Conservation (phyloP, 2,888 invertebrate genomes). For the Amphipyra tragopoginis region DNA sequence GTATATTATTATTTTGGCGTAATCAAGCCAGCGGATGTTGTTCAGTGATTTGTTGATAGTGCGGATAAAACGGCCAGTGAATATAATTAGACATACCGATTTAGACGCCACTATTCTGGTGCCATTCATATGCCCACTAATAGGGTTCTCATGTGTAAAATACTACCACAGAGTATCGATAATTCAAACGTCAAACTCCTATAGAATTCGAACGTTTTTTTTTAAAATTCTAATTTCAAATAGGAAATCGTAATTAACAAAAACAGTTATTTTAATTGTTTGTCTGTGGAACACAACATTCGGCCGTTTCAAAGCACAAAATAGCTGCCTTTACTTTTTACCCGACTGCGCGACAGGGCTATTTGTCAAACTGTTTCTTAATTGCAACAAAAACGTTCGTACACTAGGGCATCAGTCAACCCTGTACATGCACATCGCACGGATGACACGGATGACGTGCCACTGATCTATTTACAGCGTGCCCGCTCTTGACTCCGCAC, state of each 20-base stretch:
- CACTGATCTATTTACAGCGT: slow-evolving; percentile 74
- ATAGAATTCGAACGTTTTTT: slow-evolving; percentile 4
- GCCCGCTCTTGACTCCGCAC: slow-evolving; percentile 69
- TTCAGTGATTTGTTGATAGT: slow-evolving; percentile 53
- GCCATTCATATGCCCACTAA: slow-evolving; percentile 67
- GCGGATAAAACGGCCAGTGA: slow-evolving; percentile 63
- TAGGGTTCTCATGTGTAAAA: slow-evolving; percentile 29
- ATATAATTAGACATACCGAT: slow-evolving; percentile 73
- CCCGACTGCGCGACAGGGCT: too few species aligned
- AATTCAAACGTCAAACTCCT: background rate
- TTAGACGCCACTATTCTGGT: slow-evolving; percentile 73
- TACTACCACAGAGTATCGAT: slow-evolving; percentile 3
- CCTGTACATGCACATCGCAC: slow-evolving; percentile 50
- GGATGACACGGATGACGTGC: slow-evolving; percentile 65
- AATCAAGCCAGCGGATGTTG: slow-evolving; percentile 52
- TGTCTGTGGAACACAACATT: too few species aligned
- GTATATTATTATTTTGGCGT: slow-evolving; percentile 56
- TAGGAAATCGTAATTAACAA: too few species aligned
- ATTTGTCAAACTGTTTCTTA: too few species aligned
- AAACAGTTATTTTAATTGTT: too few species aligned
- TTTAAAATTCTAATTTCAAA: background rate
- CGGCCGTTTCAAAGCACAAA: too few species aligned
- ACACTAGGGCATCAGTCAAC: slow-evolving; percentile 29
- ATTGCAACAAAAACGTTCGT: background rate
- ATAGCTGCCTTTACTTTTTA: too few species aligned